Conservation (phyloP, 2,888 invertebrate genomes). For the Pollenia griseotomentosa region DNA sequence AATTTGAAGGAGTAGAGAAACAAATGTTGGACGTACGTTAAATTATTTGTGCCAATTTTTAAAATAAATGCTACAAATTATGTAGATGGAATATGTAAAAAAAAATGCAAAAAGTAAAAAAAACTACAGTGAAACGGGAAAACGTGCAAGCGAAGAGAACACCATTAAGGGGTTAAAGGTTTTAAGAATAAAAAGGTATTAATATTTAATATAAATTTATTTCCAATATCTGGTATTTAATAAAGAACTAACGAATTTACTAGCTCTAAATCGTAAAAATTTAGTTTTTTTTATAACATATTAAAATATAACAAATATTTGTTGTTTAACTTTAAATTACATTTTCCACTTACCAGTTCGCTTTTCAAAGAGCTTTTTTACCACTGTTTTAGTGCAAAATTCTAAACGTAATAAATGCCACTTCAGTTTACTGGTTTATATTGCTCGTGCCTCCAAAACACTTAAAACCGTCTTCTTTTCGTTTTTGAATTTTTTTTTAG, state of each 20-base stretch:
- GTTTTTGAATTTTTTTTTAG: constrained; percentile 22
- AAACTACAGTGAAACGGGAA: constrained; percentile 12
- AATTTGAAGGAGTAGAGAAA: constrained; percentile 38
- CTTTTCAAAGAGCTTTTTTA: neutral
- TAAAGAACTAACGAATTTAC: too few species aligned
- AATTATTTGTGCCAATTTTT: constrained; percentile 72
- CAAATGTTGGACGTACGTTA: constrained; percentile 54
- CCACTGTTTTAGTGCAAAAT: constrained; percentile 46
- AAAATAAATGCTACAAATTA: constrained; percentile 54
- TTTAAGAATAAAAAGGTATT: too few species aligned
- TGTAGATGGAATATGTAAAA: constrained; percentile 38
- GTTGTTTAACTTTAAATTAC: neutral
- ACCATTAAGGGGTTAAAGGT: too few species aligned
- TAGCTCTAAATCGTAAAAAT: neutral
- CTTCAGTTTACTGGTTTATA: constrained; percentile 45
- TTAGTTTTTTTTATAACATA: neutral
- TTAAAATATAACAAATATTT: neutral
- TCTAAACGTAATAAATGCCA: constrained; percentile 6
- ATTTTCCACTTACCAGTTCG: constrained; percentile 27
- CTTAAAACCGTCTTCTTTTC: constrained; percentile 19
- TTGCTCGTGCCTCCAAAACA: constrained; percentile 38
- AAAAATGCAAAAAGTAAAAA: neutral
- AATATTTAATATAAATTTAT: too few species aligned
- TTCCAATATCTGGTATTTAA: too few species aligned
- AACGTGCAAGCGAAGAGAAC: too few species aligned